Evolutionary conservation across 2,797 vertebrate genomes (phyloP).

Genomic region (Serranus cabrilla): DNA sequence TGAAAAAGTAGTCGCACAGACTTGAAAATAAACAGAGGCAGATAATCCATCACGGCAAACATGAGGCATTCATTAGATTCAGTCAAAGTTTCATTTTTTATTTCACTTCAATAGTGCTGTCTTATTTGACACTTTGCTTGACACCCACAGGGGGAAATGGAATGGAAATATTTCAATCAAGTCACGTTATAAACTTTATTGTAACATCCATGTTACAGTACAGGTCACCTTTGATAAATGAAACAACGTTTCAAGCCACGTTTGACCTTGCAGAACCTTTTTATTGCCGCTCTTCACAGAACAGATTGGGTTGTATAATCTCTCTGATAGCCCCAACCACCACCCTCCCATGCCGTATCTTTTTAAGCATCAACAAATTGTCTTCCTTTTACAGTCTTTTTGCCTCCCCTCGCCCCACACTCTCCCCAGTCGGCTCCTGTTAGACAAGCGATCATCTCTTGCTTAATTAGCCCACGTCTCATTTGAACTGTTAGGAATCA

Average conservation of each 20-base stretch:
- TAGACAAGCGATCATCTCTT: conserved; percentile 43
- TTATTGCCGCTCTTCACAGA: conserved; percentile 14
- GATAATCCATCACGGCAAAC: conserved; percentile 22
- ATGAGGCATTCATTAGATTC: conserved; percentile 12
- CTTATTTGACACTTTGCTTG: conserved; percentile 1
- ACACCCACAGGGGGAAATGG: neutral
- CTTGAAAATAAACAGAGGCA: conserved; percentile 4
- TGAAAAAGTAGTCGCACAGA: conserved; percentile 16
- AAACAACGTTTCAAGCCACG: neutral
- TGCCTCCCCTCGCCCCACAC: conserved; percentile 7
- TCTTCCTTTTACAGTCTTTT: conserved; percentile 12
- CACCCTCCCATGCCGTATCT: neutral
- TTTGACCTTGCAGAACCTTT: conserved; percentile 13
- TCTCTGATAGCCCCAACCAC: neutral
- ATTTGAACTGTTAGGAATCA: conserved; percentile 44
- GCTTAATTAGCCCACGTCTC: conserved; percentile 41
- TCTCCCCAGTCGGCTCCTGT: conserved; percentile 39
- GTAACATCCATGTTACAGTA: neutral
- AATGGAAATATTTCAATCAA: conserved; percentile 2
- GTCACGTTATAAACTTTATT: neutral
- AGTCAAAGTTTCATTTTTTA: neutral
- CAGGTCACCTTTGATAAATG: neutral
- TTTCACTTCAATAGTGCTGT: neutral
- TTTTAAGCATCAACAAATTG: conserved; percentile 29
- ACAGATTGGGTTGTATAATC: conserved; percentile 19